phyloP scores from a whole-genome alignment of 1,140 invertebrate genomes.

The Drosophila fuyamai region DNA sequence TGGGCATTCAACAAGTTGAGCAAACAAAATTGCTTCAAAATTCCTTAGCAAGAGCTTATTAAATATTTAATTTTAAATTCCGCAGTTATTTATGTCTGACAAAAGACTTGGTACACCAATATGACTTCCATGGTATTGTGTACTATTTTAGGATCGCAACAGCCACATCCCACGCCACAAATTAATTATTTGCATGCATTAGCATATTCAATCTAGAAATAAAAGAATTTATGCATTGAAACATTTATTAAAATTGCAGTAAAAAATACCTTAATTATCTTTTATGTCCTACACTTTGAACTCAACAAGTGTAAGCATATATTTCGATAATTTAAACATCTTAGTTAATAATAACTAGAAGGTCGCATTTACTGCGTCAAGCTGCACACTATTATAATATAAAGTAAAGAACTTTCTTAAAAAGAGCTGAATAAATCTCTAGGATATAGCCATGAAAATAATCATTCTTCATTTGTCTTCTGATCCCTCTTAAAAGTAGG shows the following conservation, averaged over 20 bases:
- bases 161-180: slow-evolving; percentile 3
- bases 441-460: neutral
- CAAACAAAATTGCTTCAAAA: slow-evolving; percentile 8
- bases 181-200: slow-evolving; percentile 7
- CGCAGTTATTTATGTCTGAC: neutral
- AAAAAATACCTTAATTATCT: neutral
- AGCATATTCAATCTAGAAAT: slow-evolving; percentile 2
- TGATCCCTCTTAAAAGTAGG: slow-evolving; percentile 2
- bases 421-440: too few species aligned
- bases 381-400: too few species aligned
- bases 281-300: neutral
- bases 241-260: neutral
- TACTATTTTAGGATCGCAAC: neutral
- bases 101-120: neutral
- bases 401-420: too few species aligned
- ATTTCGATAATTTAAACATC: too few species aligned
- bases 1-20: slow-evolving; percentile 33
- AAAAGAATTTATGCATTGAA: neutral
- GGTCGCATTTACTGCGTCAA: too few species aligned
- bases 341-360: too few species aligned
- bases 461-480: neutral
- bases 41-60: neutral
- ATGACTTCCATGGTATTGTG: neutral
- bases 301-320: too few species aligned
- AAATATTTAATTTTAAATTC: slow-evolving; percentile 1